phyloP scores from a whole-genome alignment of 2,888 invertebrate species.

The Parasteatoda lunata region DNA sequence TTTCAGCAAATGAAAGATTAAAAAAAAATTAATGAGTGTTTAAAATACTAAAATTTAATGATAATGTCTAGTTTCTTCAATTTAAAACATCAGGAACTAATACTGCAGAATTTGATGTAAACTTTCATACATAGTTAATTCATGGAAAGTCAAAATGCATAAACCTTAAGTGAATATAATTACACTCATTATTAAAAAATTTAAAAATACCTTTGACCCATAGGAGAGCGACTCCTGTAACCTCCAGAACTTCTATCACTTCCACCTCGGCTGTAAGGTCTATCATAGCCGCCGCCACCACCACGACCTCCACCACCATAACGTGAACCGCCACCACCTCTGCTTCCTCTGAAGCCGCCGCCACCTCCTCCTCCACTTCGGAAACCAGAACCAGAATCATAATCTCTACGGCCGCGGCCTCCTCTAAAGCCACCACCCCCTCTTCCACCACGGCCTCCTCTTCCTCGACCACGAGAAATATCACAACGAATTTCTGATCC shows the following conservation, averaged over 20 bases:
- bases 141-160: too few species aligned
- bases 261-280: constrained; percentile 41
- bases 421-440: constrained; percentile 77
- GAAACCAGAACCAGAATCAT: constrained; percentile 75
- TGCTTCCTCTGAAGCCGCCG: constrained; percentile 75
- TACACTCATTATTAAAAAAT: too few species aligned
- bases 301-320: constrained; percentile 57
- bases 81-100: too few species aligned
- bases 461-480: constrained; percentile 70
- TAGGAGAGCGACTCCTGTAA: constrained; percentile 70
- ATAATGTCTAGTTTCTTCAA: too few species aligned
- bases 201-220: constrained; percentile 69
- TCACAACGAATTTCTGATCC: constrained; percentile 64
- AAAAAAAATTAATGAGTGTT: too few species aligned
- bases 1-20: too few species aligned
- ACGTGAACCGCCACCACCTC: constrained; percentile 74
- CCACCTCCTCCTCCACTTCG: constrained; percentile 75
- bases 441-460: constrained; percentile 75
- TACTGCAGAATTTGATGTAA: too few species aligned
- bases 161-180: too few species aligned
- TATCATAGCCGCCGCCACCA: constrained; percentile 41
- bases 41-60: too few species aligned
- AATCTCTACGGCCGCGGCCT: constrained; percentile 74
- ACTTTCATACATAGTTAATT: too few species aligned
- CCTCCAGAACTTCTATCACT: constrained; percentile 49